Evolutionary conservation across 2,797 vertebrate genomes (phyloP).

Genomic region (Onychomys arenicola): DNA sequence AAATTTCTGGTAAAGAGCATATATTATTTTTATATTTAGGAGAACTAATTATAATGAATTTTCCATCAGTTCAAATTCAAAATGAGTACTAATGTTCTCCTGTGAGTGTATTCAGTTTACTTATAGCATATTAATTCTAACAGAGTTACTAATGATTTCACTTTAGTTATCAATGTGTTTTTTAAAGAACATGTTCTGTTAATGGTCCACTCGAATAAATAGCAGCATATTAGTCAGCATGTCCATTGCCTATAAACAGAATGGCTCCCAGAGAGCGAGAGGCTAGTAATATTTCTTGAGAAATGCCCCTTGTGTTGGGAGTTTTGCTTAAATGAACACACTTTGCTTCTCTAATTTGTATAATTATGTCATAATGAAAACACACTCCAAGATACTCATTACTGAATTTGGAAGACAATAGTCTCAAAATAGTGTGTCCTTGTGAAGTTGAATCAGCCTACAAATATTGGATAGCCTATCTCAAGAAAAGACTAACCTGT

Average conservation of each 20-base stretch:
- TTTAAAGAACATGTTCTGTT: background rate
- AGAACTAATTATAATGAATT: background rate
- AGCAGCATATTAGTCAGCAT: background rate
- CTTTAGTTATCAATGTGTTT: background rate
- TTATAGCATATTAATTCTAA: slow-evolving; percentile 19
- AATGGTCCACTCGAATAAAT: background rate
- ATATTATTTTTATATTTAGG: background rate
- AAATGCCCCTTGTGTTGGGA: background rate
- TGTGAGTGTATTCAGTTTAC: background rate
- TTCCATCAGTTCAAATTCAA: slow-evolving; percentile 41
- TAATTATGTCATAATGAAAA: background rate
- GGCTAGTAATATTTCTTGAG: background rate
- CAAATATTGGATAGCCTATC: background rate
- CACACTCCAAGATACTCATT: background rate
- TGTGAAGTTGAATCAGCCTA: background rate
- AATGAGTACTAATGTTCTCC: background rate
- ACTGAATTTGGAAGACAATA: background rate
- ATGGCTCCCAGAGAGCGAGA: background rate
- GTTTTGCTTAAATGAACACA: background rate
- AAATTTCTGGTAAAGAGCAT: background rate
- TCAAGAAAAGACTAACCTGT: background rate
- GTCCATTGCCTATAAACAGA: slow-evolving; percentile 42
- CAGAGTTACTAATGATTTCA: background rate
- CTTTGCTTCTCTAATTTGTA: background rate
- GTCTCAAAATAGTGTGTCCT: background rate